Percentiles rank a stretch among this genome's conserved stretches.
phyloP scores from a whole-genome alignment of 2,113 vertebrate species.

The Euleptes europaea region DNA sequence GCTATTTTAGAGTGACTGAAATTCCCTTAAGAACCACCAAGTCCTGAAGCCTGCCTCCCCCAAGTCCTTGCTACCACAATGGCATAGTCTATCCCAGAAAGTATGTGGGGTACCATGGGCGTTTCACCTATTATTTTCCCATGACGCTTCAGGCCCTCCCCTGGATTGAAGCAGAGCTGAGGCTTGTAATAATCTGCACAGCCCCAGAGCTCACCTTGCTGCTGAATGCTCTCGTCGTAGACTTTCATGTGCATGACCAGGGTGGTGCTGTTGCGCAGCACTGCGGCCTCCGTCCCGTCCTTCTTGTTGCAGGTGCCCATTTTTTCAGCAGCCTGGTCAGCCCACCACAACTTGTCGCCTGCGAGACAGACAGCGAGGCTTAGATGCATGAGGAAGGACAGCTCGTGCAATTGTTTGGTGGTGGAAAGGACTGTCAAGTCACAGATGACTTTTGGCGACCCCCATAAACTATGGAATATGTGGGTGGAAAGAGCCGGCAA shows the following conservation, averaged over 20 bases:
- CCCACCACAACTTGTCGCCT: constrained; percentile 98
- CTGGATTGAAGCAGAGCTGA: background rate
- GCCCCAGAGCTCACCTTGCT: constrained; percentile 63
- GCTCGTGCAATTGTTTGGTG: no score
- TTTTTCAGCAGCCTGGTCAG: constrained; percentile 91
- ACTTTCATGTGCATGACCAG: constrained; percentile 99
- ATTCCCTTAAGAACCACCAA: background rate
- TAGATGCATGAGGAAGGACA: background rate
- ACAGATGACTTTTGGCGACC: no score
- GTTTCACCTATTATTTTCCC: background rate
- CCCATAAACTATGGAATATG: no score
- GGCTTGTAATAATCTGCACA: background rate
- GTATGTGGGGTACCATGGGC: no score
- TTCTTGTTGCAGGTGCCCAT: constrained; percentile 93
- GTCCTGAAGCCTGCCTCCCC: background rate
- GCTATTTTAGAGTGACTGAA: background rate
- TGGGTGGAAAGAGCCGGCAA: no score
- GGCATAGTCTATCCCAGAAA: background rate
- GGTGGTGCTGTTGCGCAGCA: constrained; percentile 90
- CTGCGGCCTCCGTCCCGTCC: constrained; percentile 80
- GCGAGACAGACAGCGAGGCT: background rate
- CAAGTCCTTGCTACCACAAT: background rate
- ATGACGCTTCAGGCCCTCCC: accelerated
- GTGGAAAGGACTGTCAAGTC: no score
- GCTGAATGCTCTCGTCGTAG: constrained; percentile 90